Conservation (phyloP, 2,113 vertebrate species). For the Struthio camelus region DNA sequence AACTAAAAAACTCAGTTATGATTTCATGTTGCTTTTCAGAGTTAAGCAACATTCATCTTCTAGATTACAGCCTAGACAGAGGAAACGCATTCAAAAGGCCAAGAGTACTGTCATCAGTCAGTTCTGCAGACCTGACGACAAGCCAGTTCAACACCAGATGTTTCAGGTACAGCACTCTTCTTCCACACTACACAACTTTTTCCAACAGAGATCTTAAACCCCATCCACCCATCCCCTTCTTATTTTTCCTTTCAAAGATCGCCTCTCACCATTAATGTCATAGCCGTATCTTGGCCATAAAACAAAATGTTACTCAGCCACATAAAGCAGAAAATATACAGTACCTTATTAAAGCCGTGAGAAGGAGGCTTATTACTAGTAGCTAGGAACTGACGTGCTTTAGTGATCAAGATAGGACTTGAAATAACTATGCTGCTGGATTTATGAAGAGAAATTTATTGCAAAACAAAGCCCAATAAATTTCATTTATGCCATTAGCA, state of each 20-base stretch:
- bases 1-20: not conserved
- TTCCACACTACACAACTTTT: not conserved
- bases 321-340: not conserved
- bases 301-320: not conserved
- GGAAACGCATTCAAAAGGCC: not conserved
- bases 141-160: not conserved
- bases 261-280: not conserved
- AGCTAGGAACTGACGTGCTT: not conserved
- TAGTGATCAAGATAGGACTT: slow-evolving; percentile 42
- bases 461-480: slow-evolving; percentile 39
- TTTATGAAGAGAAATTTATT: slow-evolving; percentile 21
- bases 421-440: slow-evolving; percentile 30
- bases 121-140: not conserved
- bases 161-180: not conserved
- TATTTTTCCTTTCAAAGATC: not conserved
- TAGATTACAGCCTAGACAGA: not conserved
- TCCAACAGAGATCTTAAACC: not conserved
- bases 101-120: not conserved
- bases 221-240: not conserved
- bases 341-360: not conserved
- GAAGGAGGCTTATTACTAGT: not conserved
- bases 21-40: not conserved
- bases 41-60: not conserved
- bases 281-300: not conserved
- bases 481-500: slow-evolving; percentile 60